Evolutionary conservation across 2,113 vertebrate genomes (phyloP).

Genomic region (Hydrolagus affinis): DNA sequence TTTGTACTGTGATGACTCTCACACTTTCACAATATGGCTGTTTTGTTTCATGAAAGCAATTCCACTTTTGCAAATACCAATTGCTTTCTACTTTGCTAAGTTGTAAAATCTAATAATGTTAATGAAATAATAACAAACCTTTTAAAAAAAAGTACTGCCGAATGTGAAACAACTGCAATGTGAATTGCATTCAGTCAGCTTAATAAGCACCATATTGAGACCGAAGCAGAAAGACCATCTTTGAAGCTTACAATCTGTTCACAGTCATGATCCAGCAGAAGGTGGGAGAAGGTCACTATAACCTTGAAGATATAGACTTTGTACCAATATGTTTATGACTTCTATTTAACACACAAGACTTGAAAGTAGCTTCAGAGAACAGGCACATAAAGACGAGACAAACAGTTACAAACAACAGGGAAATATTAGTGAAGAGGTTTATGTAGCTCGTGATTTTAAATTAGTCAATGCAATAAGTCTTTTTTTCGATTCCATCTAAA

Average conservation of each 20-base stretch:
- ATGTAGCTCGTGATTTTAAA: neutral
- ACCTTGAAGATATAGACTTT: too few species aligned
- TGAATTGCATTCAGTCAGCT: neutral
- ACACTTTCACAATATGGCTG: neutral
- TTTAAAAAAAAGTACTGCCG: neutral
- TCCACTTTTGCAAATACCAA: neutral
- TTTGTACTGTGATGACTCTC: slow-evolving; percentile 1
- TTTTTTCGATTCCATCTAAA: neutral
- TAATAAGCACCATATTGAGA: neutral
- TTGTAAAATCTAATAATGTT: neutral
- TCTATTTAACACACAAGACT: too few species aligned
- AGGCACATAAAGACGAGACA: neutral
- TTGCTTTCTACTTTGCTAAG: neutral
- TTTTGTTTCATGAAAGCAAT: neutral
- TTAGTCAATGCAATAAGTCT: neutral
- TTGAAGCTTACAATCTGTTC: neutral
- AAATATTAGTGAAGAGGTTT: slow-evolving; percentile 12
- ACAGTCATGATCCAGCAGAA: too few species aligned
- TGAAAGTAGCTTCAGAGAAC: neutral
- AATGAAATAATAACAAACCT: neutral
- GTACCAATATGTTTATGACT: too few species aligned
- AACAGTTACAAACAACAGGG: neutral
- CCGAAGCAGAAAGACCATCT: neutral
- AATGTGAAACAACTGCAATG: neutral
- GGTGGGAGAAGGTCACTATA: too few species aligned